phyloP scores from a whole-genome alignment of 2,888 invertebrate genomes.

The Hirtodrosophila duncani region DNA sequence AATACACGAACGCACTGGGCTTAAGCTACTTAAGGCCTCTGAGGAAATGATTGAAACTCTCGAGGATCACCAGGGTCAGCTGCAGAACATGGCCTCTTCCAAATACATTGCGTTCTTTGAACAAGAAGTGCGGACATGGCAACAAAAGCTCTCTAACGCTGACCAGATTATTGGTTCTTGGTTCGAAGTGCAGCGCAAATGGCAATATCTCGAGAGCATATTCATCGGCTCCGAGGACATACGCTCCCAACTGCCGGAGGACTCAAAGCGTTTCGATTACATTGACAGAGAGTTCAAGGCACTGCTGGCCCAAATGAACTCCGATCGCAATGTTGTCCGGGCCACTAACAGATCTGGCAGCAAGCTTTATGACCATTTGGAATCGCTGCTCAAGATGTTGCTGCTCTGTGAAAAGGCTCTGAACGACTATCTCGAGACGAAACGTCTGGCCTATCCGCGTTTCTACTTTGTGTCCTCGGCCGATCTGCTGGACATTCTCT shows the following conservation, averaged over 20 bases:
- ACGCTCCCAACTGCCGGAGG: constrained; percentile 92
- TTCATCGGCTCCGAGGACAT: constrained; percentile 98
- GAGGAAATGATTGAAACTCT: constrained; percentile 94
- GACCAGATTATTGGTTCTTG: constrained; percentile 90
- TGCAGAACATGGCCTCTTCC: constrained; percentile 97
- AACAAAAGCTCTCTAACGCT: constrained; percentile 90
- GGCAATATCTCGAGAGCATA: constrained; percentile 96
- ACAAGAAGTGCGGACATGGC: constrained; percentile 91
- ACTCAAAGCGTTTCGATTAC: constrained; percentile 91
- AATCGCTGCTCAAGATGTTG: constrained; percentile 84
- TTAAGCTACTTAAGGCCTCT: constrained; percentile 86
- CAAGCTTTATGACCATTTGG: constrained; percentile 87
- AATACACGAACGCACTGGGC: constrained; percentile 88
- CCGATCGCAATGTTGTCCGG: constrained; percentile 89
- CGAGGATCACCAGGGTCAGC: constrained; percentile 96
- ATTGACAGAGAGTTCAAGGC: constrained; percentile 92
- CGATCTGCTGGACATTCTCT: constrained; percentile 89
- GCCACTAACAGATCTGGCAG: constrained; percentile 88
- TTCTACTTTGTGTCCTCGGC: constrained; percentile 97
- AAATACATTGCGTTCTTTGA: constrained; percentile 93
- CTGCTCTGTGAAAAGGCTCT: constrained; percentile 95
- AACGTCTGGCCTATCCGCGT: constrained; percentile 93
- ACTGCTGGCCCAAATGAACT: constrained; percentile 81
- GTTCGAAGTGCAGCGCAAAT: constrained; percentile 95
- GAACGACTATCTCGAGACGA: constrained; percentile 96